These are phyloP conservation scores for Periophthalmus magnuspinnatus DNA, from an alignment of 2,797 vertebrate species.

Conservation along the genomic window DNA sequence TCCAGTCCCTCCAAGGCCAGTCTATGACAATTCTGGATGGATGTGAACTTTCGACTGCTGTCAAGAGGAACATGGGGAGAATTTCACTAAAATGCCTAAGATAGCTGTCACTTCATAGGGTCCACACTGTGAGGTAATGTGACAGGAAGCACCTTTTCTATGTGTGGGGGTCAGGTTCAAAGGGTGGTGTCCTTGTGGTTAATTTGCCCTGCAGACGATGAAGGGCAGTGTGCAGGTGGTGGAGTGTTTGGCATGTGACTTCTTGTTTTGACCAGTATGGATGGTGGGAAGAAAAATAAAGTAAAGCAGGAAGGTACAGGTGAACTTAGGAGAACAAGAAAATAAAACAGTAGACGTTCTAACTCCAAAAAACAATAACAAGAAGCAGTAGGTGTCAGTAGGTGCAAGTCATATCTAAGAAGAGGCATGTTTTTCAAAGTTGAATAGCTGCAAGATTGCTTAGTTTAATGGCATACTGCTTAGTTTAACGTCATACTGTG, in stretches of 20 bases:
- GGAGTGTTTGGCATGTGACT: constrained; percentile 43
- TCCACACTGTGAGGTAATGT: constrained; percentile 20
- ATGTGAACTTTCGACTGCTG: constrained; percentile 60
- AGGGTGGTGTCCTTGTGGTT: constrained; percentile 19
- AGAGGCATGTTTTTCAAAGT: no score
- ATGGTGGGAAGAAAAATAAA: constrained; percentile 57
- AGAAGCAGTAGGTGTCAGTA: no score
- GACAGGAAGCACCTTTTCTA: constrained; percentile 52
- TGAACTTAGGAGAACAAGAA: background rate
- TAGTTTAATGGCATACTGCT: no score
- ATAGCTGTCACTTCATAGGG: constrained; percentile 35
- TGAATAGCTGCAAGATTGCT: no score
- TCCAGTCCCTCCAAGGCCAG: constrained; percentile 1
- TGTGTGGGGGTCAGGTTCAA: constrained; percentile 8
- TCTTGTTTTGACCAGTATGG: constrained; percentile 41
- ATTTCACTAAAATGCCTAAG: constrained; percentile 51
- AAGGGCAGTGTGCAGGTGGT: constrained; percentile 64
- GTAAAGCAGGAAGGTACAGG: constrained; percentile 25
- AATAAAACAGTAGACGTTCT: background rate
- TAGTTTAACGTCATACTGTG: no score
- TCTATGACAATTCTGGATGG: constrained; percentile 49
- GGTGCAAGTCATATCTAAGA: no score
- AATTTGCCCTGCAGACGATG: constrained; percentile 63
- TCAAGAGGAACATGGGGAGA: constrained; percentile 38
- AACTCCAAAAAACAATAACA: background rate